phyloP scores from a whole-genome alignment of 2,888 invertebrate genomes.

The Oasisia sp. region DNA sequence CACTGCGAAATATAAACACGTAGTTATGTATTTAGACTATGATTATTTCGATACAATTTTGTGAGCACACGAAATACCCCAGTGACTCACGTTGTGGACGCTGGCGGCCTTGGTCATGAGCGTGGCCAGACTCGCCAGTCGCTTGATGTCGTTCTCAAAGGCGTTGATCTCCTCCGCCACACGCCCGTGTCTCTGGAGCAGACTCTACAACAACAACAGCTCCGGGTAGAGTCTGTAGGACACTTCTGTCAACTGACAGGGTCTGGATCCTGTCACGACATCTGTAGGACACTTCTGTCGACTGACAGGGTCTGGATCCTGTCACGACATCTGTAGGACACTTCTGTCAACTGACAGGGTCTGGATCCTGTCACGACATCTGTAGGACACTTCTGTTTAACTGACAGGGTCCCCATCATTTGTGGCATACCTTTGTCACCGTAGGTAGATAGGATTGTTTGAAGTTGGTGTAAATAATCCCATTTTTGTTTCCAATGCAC shows the following conservation, averaged over 20 bases:
- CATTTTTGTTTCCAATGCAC: no score
- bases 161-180: constrained; percentile 89
- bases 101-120: constrained; percentile 70
- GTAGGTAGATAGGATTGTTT: no score
- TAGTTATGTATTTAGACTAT: no score
- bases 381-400: neutral
- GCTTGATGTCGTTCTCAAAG: constrained; percentile 82
- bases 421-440: no score
- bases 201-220: constrained; percentile 66
- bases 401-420: no score
- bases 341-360: neutral
- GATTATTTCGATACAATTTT: no score
- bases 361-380: neutral
- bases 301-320: no score
- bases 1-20: no score
- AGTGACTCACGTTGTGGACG: constrained; percentile 61
- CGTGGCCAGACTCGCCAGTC: constrained; percentile 80
- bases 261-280: no score
- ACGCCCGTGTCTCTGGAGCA: constrained; percentile 86
- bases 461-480: no score
- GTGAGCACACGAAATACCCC: neutral
- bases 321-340: no score
- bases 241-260: neutral
- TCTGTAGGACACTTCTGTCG: no score
- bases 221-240: neutral